phyloP scores from a whole-genome alignment of 2,888 invertebrate species.

The Diarsia rubi region DNA sequence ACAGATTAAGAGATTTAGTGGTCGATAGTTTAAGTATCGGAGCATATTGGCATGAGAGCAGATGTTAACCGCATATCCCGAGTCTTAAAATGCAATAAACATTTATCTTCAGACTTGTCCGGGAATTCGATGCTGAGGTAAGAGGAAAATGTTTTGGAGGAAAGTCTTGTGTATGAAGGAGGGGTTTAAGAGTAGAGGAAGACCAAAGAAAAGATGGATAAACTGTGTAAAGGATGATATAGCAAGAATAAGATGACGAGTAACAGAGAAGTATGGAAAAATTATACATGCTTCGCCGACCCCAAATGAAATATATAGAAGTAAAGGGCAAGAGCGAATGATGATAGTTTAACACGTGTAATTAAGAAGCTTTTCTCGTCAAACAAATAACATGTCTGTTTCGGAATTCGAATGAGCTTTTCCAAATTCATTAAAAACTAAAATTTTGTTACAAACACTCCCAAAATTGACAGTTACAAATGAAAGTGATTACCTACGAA shows the following conservation, averaged over 20 bases:
- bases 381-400: conserved; percentile 4
- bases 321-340: no score
- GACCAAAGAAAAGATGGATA: no score
- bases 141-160: no score
- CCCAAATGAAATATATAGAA: no score
- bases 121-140: no score
- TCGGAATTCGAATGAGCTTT: conserved; percentile 2
- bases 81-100: conserved; percentile 49
- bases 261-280: no score
- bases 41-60: conserved; percentile 46
- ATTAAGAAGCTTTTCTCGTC: conserved; percentile 20
- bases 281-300: no score
- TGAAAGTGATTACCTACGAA: conserved; percentile 50
- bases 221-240: no score
- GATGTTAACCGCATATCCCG: conserved; percentile 50
- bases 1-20: conserved; percentile 49
- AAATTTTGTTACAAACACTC: neutral
- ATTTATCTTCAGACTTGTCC: conserved; percentile 13
- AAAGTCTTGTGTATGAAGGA: no score
- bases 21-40: conserved; percentile 40
- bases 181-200: no score
- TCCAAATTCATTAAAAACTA: neutral
- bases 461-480: conserved; percentile 29
- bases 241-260: no score
- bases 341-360: neutral